phyloP scores from a whole-genome alignment of 2,797 vertebrate species.

The Borostomias antarcticus region DNA sequence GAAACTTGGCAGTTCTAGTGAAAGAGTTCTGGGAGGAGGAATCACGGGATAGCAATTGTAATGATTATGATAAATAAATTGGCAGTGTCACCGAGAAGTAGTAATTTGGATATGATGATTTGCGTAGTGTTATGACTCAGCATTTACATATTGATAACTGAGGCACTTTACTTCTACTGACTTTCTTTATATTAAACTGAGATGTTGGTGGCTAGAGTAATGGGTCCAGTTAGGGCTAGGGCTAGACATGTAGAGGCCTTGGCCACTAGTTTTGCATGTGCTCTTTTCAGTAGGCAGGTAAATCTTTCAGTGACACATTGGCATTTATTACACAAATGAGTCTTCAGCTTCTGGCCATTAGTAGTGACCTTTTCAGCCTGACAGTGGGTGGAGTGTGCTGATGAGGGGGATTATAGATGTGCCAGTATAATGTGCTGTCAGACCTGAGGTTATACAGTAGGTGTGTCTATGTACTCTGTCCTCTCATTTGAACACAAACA shows the following conservation, averaged over 20 bases:
- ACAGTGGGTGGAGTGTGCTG: background rate
- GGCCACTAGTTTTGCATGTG: background rate
- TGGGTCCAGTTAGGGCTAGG: too few species aligned
- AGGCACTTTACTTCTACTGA: too few species aligned
- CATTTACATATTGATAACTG: background rate
- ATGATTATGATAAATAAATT: slow-evolving; percentile 57
- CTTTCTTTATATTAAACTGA: too few species aligned
- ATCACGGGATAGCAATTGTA: slow-evolving; percentile 52
- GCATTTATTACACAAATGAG: background rate
- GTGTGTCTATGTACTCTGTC: too few species aligned
- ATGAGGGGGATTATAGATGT: slow-evolving; percentile 11
- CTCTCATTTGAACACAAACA: too few species aligned
- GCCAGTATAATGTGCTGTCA: background rate
- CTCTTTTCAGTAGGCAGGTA: slow-evolving; percentile 5
- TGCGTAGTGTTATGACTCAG: slow-evolving; percentile 19
- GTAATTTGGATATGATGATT: slow-evolving; percentile 59
- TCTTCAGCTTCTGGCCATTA: background rate
- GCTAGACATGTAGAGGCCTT: background rate
- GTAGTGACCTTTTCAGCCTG: slow-evolving; percentile 16
- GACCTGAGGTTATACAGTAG: slow-evolving; percentile 25
- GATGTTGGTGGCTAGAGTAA: too few species aligned
- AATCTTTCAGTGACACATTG: slow-evolving; percentile 20
- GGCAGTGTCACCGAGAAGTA: slow-evolving; percentile 45
- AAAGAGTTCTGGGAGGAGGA: background rate
- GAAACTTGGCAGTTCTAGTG: slow-evolving; percentile 38